phyloP scores from a whole-genome alignment of 2,113 vertebrate genomes.

The Gobiocypris rarus region DNA sequence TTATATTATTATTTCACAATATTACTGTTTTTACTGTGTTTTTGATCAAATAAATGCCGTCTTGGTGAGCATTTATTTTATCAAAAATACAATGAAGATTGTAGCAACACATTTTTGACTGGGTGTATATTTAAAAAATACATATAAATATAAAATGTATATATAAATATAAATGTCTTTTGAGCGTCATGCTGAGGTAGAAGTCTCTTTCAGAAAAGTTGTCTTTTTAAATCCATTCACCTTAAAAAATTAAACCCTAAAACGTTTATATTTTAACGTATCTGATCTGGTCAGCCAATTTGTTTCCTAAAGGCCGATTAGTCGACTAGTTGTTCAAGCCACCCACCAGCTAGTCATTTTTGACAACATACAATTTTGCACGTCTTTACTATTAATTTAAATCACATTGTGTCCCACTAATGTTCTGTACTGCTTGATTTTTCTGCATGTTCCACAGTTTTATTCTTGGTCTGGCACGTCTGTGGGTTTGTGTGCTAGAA shows the following conservation, averaged over 20 bases:
- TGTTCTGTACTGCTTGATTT: neutral
- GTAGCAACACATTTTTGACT: neutral
- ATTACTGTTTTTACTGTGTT: neutral
- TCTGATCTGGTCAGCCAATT: neutral
- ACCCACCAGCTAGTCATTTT: neutral
- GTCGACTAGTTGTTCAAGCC: neutral
- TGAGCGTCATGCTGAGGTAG: too few relatives aligned
- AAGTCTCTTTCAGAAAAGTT: too few relatives aligned
- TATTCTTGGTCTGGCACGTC: constrained; percentile 35
- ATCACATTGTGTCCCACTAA: neutral
- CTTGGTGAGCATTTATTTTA: neutral
- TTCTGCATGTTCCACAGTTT: constrained; percentile 26
- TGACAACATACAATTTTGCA: neutral
- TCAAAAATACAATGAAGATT: neutral
- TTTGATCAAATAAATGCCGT: neutral
- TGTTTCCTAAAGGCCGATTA: neutral
- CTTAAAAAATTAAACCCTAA: too few relatives aligned
- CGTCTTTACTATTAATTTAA: neutral
- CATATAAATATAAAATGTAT: neutral
- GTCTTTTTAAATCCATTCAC: too few relatives aligned
- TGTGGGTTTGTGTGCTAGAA: constrained; percentile 30
- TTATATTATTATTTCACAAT: too few relatives aligned
- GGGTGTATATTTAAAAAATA: neutral
- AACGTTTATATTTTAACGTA: neutral
- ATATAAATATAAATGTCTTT: neutral